A percentile compares a stretch with the other conserved stretches of the same genome.
These are phyloP conservation scores for Sphaeridia pumilis DNA, from an alignment of 2,888 invertebrate species.

Conservation along the genomic window DNA sequence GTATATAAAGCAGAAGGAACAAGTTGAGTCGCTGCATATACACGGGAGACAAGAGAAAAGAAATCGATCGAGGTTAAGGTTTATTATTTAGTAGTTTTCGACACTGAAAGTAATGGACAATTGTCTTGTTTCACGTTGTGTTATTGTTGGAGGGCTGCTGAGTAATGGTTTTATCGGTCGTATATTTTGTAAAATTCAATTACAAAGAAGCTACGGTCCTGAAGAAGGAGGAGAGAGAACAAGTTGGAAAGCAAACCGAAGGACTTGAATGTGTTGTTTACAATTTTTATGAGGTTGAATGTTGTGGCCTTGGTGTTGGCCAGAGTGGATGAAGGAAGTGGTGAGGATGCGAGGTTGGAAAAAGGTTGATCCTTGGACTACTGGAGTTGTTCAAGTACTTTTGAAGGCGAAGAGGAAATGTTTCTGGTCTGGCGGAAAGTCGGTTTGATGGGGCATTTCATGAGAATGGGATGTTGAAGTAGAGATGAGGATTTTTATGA, in stretches of 20 bases:
- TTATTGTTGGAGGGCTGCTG: not conserved
- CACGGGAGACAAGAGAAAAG: not conserved
- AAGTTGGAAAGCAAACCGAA: not conserved
- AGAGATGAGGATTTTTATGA: no score
- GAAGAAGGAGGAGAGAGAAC: not conserved
- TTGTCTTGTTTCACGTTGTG: not conserved
- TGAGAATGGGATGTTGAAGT: no score
- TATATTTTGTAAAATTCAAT: constrained; percentile 2
- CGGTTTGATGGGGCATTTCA: no score
- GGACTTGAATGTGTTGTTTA: not conserved
- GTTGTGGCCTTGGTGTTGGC: not conserved
- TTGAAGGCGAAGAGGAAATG: no score
- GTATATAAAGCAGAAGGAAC: not conserved
- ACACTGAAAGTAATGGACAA: not conserved
- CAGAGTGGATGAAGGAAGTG: constrained; percentile 9
- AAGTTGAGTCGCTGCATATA: no score
- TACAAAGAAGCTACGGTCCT: no score
- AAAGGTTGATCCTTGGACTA: no score
- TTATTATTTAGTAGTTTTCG: not conserved
- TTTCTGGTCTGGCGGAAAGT: no score
- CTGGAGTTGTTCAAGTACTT: no score
- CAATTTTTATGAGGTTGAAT: not conserved
- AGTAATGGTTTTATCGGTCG: constrained; percentile 1
- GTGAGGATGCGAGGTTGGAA: no score
- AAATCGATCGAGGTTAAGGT: not conserved